Conservation (phyloP, 2,797 vertebrate species). For the Malurus leucopterus region DNA sequence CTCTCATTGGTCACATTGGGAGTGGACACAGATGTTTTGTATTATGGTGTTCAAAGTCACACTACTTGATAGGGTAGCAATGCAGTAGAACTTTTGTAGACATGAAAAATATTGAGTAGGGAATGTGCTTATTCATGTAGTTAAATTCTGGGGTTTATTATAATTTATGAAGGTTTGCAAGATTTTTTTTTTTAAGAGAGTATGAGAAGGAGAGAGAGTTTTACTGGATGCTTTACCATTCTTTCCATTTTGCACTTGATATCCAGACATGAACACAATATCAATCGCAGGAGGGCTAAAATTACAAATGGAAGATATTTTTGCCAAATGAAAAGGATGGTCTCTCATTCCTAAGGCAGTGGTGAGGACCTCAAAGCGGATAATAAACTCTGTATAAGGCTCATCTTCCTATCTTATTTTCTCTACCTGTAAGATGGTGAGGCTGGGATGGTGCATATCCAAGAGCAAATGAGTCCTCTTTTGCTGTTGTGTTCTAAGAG, state of each 20-base stretch:
- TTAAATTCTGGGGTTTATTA: constrained; percentile 1
- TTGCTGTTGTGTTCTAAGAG: background rate
- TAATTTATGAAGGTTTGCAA: background rate
- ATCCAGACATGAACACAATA: fast-evolving
- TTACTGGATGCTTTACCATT: background rate
- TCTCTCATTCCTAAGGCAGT: background rate
- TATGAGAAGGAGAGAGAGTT: background rate
- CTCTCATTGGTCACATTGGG: constrained; percentile 64
- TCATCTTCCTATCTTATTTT: background rate
- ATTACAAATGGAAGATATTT: background rate
- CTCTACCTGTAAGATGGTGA: background rate
- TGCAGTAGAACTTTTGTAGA: background rate
- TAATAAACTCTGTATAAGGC: background rate
- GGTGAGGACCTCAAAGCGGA: background rate
- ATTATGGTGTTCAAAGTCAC: constrained; percentile 55
- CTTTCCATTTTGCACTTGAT: background rate
- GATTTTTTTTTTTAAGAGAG: background rate
- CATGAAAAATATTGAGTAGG: background rate
- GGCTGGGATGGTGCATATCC: fast-evolving
- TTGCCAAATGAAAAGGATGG: background rate
- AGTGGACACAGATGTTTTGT: constrained; percentile 70
- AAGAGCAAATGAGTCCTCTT: background rate
- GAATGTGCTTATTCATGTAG: background rate
- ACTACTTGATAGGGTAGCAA: constrained; percentile 8
- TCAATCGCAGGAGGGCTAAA: background rate